Evolutionary conservation across 2,797 vertebrate genomes (phyloP), one percentile per base, ranked within the genome.

Genomic region (Scarus forsteni): DNA sequence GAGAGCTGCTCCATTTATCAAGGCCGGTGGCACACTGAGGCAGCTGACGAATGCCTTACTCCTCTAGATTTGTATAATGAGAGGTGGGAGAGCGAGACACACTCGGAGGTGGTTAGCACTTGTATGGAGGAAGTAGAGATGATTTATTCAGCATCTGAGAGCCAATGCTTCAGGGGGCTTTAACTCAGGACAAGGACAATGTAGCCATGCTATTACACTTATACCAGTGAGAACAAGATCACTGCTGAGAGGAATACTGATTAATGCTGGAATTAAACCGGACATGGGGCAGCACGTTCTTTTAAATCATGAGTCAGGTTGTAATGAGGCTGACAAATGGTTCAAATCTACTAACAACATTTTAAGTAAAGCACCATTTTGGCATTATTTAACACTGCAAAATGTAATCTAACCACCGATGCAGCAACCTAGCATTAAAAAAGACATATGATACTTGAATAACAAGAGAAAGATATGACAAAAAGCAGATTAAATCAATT

Each of bases 1-100:
- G 86, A 89, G 83, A 89, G 90, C 82, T 79, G 81, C 83, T 90
- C 89, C 88, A 93, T 91, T 92, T 85, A 90, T 92, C 89, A 92
- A 87, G 88, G 89, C 87, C 75, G 80, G 74, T 75, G 87, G 85
- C 87, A 88, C 79, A 76, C 71, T 11, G 76, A 88, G 81, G 86
- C 80, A 82, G 85, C 89, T 82, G 88, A 87, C 71, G 77, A 90
- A 91, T 84, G 83, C 88, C 88, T 88, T 84, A 74, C 83, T 89
- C 83, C 81, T 88, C 86, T 80, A 75, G 86, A 88, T 88, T 85
- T 85, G 84, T 87, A 89, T 92, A 90, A 93, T 87, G 87, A 92
- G 86, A 89, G 88, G 81, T 85, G 88, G 85, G 86, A 89, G 81
- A 81, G 75, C 75, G 80, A 85, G 84, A 83, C 82, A 38, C 79